Base-by-base conservation (phyloP, 2,888 invertebrate species). In the Thera britannica region DNA sequence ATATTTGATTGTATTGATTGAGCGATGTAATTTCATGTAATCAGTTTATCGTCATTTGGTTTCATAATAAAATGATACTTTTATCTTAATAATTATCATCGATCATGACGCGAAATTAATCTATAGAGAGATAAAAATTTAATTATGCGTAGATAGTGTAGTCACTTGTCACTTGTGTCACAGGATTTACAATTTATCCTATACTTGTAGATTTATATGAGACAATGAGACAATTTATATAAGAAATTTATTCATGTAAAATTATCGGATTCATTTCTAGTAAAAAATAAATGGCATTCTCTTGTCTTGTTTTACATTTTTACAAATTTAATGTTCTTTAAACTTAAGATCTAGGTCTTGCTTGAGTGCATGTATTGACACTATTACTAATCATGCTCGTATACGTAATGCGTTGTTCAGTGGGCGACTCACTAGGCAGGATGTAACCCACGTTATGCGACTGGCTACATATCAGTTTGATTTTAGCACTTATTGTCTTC, bases 371-470 rank as follows among this genome's bases (percentile, higher is more conserved):
- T 57, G 51, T 51, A 51, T 36, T 52, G 34, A 38, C 54, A 35
- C 36, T 58, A 54, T 54, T 58, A 52, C 58, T 58, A 54, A 64
- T 64, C 36, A 12, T 52, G 36, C 52, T 35, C n/a, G 34, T 52
- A 51, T 51, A 52, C 52, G 36, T 65, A 59, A 65, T 60, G 34
- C 34, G 55, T 49, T 41, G 55, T 36, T 65, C 34, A 59, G 59
- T 56, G 38, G 58, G 64, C 58, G 49, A 55, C 49, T 62, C 9
- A 44, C 8, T 46, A 3, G n/a, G 36, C 12, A 58, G 64, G 58
- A 54, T 54, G 58, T 58, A 51, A 51, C 58, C 58, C 58, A 65
- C 65, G 46, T 60, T 60, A 52, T 58, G 5, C 12, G 38, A 59
- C 46, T 44, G 41, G 6, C 9, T 57, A 6, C 49, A 54, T 12